Evolutionary conservation across 2,888 invertebrate species (phyloP), one percentile per base, ranked within the genome.

Genomic region (Chalcosyrphus nemorum): DNA sequence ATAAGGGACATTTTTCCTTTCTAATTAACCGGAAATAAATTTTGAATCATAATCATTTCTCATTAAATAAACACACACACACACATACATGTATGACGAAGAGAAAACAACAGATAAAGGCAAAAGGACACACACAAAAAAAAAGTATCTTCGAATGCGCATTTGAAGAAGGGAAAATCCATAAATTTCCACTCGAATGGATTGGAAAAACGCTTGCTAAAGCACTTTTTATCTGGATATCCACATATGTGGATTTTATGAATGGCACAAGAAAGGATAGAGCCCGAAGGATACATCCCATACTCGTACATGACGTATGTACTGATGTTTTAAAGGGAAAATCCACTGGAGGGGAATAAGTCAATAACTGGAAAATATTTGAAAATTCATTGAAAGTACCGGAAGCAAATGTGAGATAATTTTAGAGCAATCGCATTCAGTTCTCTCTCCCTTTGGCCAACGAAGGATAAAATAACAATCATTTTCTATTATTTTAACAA

Each of bases 321-420:
- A 35, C 24, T 66, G 7, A 35, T 54, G 54, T 65, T 74, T 24
- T 56, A 43, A 15, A n/a, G n/a, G n/a, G n/a, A n/a, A 59, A 52
- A 76, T 24, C 41, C 57, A 81, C 43, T 65, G 63, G 43, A 52
- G 65, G 17, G 71, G 77, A 71, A 71, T 71, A 65, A 81, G 77
- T 52, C 68, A 81, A 59, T 77, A 81, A 81, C 27, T 59, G 76
- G 52, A 65, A 76, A 54, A 71, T 76, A 76, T 81, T 81, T 41
- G 47, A 70, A 57, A 70, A 70, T 68, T 68, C 66, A 41, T 54
- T 17, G 17, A 11, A 43, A 54, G 29, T 19, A 54, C 41, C 11
- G 52, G 59, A 32, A 50, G 47, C 32, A 35, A 35, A 27, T 65
- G 57, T 15, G 29, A 50, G 38, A 50, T 50, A 29, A 66, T 57